Conservation (phyloP, 2,797 vertebrate genomes). For the Scolopax bukidnonensis region DNA sequence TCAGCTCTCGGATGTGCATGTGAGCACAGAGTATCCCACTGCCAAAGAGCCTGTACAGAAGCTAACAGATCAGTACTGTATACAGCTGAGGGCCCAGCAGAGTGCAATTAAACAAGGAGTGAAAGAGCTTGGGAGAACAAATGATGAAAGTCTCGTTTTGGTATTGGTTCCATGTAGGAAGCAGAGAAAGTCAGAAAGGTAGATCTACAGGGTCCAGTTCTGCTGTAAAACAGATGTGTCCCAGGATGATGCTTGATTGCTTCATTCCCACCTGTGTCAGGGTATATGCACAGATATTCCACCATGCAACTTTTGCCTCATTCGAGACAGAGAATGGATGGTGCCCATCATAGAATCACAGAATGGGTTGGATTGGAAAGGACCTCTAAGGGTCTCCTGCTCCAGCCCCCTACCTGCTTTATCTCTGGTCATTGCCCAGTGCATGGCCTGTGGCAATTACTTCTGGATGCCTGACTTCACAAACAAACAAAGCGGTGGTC, state of each 20-base stretch:
- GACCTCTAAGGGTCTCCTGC: background rate
- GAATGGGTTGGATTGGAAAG: background rate
- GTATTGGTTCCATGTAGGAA: background rate
- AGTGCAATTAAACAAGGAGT: background rate
- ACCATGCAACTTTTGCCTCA: background rate
- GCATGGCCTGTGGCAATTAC: background rate
- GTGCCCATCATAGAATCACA: background rate
- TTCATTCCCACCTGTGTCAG: background rate
- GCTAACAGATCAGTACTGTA: background rate
- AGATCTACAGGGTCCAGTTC: background rate
- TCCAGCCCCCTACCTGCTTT: background rate
- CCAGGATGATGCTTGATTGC: background rate
- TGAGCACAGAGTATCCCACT: background rate
- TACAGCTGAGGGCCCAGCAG: background rate
- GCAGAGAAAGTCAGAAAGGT: background rate
- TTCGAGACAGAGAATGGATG: rapidly evolving
- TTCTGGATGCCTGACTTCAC: background rate
- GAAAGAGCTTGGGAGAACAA: background rate
- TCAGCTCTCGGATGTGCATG: background rate
- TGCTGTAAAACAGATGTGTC: background rate
- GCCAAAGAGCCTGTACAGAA: background rate
- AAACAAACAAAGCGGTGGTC: background rate
- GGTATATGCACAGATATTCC: background rate
- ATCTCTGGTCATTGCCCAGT: background rate
- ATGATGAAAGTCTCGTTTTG: background rate